Conservation (phyloP, 1,140 invertebrate species). For the Stenopsyche tienmushanensis region DNA sequence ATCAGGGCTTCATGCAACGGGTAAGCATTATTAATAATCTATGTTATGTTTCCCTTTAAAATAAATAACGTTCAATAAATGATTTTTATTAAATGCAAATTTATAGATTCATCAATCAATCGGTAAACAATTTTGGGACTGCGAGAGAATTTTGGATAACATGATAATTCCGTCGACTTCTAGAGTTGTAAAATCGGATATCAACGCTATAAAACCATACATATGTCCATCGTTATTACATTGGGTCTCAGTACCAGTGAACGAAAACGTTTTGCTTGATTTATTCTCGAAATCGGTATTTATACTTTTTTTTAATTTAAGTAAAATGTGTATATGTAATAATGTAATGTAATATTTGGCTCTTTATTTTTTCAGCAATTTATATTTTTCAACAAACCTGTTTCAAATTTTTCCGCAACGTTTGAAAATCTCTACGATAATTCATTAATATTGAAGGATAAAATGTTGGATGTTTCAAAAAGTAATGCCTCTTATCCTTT, state of each 20-base stretch:
- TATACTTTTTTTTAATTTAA: constrained; percentile 29
- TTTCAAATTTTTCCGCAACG: constrained; percentile 45
- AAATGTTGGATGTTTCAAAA: constrained; percentile 44
- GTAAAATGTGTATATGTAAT: neutral
- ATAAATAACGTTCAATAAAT: neutral
- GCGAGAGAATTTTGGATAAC: constrained; percentile 45
- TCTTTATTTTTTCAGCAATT: constrained; percentile 52
- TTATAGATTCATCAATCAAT: constrained; percentile 48
- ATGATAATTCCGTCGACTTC: constrained; percentile 45
- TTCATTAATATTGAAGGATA: constrained; percentile 42
- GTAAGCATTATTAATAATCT: too few relatives aligned
- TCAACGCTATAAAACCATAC: constrained; percentile 45
- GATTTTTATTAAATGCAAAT: neutral
- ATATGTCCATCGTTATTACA: constrained; percentile 51
- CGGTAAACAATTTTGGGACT: constrained; percentile 53
- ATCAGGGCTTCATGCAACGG: constrained; percentile 52
- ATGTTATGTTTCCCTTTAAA: too few relatives aligned
- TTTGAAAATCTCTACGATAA: constrained; percentile 47
- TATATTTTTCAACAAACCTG: constrained; percentile 47
- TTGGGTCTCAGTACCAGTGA: constrained; percentile 51
- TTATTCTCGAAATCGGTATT: constrained; percentile 51
- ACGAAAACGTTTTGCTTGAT: constrained; percentile 51
- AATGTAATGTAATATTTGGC: neutral
- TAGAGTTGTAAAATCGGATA: constrained; percentile 36
- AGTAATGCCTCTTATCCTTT: constrained; percentile 44